A percentile compares a stretch with the other conserved stretches of the same genome.
Conservation (phyloP, 2,797 vertebrate species). For the Hapalemur alaotrensis region DNA sequence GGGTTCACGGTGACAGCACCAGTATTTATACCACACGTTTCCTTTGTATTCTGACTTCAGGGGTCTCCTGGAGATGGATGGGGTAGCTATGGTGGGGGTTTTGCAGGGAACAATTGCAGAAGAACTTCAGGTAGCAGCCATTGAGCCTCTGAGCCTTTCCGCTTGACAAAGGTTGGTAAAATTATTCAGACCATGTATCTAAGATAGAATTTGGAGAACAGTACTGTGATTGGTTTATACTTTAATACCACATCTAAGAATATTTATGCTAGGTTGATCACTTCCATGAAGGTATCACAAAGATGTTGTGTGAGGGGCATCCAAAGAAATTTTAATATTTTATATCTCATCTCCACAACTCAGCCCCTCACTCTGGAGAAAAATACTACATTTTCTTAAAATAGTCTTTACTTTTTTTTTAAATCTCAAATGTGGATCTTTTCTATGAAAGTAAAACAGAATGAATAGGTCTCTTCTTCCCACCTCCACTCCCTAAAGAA, state of each 20-base stretch:
- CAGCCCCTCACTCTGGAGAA: background rate
- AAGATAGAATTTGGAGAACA: background rate
- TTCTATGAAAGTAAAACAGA: background rate
- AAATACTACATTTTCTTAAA: background rate
- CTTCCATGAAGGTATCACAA: background rate
- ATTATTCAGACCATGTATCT: background rate
- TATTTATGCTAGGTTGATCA: background rate
- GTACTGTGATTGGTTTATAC: background rate
- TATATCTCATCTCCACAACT: background rate
- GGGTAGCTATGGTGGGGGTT: accelerated
- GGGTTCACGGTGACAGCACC: background rate
- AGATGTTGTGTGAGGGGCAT: background rate
- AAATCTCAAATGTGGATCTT: background rate
- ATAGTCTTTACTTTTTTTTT: background rate
- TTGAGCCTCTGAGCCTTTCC: background rate
- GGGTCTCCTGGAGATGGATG: background rate
- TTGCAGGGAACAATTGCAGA: background rate
- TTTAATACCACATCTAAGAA: background rate
- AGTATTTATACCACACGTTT: background rate
- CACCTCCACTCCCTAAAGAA: background rate
- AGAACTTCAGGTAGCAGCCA: background rate
- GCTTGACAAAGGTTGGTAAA: background rate
- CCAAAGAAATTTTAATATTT: background rate
- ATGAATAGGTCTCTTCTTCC: background rate
- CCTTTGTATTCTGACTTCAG: background rate